phyloP scores from a whole-genome alignment of 2,113 vertebrate species.

The Lophotis ruficrista region DNA sequence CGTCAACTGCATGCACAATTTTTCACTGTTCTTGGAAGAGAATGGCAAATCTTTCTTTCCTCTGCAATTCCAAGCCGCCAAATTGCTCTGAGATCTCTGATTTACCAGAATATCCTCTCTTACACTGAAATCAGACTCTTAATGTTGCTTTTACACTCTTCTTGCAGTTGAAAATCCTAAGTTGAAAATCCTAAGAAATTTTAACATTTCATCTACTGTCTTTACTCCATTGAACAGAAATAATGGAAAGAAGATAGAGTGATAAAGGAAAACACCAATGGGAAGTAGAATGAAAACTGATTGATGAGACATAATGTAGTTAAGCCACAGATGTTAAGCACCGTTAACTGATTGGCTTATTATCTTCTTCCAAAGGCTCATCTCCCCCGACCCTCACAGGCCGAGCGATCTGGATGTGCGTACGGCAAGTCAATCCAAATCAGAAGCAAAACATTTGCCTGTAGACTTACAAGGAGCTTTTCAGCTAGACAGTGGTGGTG shows the following conservation, averaged over 20 bases:
- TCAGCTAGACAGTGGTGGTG: not conserved
- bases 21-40: not conserved
- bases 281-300: conserved; percentile 40
- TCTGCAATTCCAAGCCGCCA: not conserved
- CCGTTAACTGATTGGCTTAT: conserved; percentile 48
- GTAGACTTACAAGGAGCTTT: not conserved
- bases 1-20: not conserved
- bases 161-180: not conserved
- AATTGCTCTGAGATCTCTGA: not conserved
- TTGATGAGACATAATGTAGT: conserved; percentile 48
- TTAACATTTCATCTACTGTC: conserved; percentile 30
- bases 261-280: conserved; percentile 38
- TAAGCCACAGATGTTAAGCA: conserved; percentile 65
- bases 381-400: not conserved
- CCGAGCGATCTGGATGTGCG: fast-evolving
- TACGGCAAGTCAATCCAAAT: not conserved
- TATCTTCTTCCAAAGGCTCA: conserved; percentile 31
- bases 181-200: not conserved
- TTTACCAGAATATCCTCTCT: not conserved
- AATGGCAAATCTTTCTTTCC: not conserved
- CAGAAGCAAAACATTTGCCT: not conserved
- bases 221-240: conserved; percentile 36
- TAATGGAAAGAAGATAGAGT: conserved; percentile 12
- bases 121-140: not conserved
- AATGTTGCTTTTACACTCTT: not conserved